These are phyloP conservation scores for Drosophila fuyamai DNA, from an alignment of 1,140 invertebrate genomes.

Conservation along the genomic window DNA sequence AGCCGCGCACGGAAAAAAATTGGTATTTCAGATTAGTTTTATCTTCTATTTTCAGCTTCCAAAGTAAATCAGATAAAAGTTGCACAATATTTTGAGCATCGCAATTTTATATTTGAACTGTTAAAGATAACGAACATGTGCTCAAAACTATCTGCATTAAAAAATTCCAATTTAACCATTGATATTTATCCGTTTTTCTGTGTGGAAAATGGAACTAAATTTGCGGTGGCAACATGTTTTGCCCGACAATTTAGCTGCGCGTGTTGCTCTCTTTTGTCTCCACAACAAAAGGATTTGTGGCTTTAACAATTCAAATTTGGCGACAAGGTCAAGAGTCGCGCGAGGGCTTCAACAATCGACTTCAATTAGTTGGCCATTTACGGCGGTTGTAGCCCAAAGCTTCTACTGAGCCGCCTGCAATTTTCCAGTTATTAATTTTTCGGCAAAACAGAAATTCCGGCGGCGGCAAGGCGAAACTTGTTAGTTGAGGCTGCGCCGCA, in stretches of 20 bases:
- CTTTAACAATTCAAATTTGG: slow-evolving; percentile 27
- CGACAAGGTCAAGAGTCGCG: slow-evolving; percentile 66
- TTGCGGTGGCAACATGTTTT: slow-evolving; percentile 23
- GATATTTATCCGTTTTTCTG: neutral
- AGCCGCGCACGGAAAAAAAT: slow-evolving; percentile 4
- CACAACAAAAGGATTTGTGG: slow-evolving; percentile 58
- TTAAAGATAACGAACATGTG: too few relatives aligned
- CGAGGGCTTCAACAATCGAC: slow-evolving; percentile 54
- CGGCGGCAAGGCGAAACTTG: slow-evolving; percentile 57
- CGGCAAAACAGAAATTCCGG: slow-evolving; percentile 30
- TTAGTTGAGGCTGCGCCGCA: slow-evolving; percentile 61
- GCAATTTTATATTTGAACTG: too few relatives aligned
- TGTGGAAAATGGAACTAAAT: neutral
- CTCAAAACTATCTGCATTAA: too few relatives aligned
- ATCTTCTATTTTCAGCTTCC: too few relatives aligned
- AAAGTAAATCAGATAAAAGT: too few relatives aligned
- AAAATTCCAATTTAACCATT: too few relatives aligned
- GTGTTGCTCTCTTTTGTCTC: slow-evolving; percentile 43
- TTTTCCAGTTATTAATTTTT: slow-evolving; percentile 76
- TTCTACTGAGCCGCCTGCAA: slow-evolving; percentile 28
- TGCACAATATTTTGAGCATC: too few relatives aligned
- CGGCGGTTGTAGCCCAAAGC: slow-evolving; percentile 19
- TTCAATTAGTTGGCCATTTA: slow-evolving; percentile 71
- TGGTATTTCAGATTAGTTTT: neutral
- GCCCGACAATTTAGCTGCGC: slow-evolving; percentile 29